These are phyloP conservation scores for Meloidogyne floridensis DNA, from an alignment of 1,140 invertebrate genomes.

Conservation along the genomic window DNA sequence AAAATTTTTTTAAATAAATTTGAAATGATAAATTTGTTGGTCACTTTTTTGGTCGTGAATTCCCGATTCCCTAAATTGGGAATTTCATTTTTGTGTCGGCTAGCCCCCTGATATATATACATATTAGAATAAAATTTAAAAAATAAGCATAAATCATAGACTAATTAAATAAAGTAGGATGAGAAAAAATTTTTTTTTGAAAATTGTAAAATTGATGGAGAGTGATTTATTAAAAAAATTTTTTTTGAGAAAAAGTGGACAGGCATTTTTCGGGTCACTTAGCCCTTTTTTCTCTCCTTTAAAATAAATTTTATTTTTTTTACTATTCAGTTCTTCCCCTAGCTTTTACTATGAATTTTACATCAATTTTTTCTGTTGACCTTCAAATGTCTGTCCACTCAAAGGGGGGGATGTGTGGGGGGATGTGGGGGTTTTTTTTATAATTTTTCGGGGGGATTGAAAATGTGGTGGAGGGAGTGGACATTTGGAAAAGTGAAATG, in stretches of 20 bases:
- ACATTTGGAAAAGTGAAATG: conserved; percentile 26
- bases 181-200: neutral
- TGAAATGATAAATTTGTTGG: too few species aligned
- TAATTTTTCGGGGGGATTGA: neutral
- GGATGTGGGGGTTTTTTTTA: neutral
- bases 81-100: too few species aligned
- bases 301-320: conserved; percentile 28
- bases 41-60: too few species aligned
- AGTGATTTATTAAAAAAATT: neutral
- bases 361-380: neutral
- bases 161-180: neutral
- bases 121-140: neutral
- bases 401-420: neutral
- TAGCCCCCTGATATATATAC: too few species aligned
- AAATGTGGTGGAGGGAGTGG: neutral
- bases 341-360: neutral
- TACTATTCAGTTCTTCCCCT: neutral
- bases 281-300: neutral
- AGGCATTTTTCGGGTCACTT: conserved; percentile 5
- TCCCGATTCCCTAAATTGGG: too few species aligned
- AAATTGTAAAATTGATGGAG: conserved; percentile 1
- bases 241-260: neutral
- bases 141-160: neutral
- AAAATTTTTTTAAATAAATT: neutral
- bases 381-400: neutral